Conservation (phyloP, 2,888 invertebrate genomes). For the Matsumyia berberina region DNA sequence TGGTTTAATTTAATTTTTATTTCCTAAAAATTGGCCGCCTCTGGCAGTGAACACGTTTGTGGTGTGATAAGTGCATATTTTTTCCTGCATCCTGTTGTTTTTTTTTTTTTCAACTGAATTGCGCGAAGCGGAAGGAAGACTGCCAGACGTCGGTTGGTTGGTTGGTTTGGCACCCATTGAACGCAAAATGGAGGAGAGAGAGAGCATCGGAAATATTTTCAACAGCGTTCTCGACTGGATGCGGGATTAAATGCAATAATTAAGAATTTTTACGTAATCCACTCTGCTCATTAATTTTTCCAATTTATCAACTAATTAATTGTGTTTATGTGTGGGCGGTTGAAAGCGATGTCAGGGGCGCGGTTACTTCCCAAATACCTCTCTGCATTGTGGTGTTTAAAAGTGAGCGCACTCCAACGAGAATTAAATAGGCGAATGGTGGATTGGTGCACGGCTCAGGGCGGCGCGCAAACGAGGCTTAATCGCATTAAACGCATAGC, state of each 20-base stretch:
- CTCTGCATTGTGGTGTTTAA: constrained; percentile 2
- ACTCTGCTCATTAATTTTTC: constrained; percentile 71
- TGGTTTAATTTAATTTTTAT: constrained; percentile 76
- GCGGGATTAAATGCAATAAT: constrained; percentile 55
- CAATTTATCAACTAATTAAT: constrained; percentile 73
- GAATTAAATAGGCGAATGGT: constrained; percentile 32
- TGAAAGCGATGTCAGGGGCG: not conserved
- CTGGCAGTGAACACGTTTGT: constrained; percentile 57
- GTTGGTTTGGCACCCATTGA: constrained; percentile 16
- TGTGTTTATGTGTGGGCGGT: constrained; percentile 31
- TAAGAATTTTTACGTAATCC: constrained; percentile 69
- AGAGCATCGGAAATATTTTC: not conserved
- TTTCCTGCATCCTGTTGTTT: constrained; percentile 12
- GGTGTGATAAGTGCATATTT: constrained; percentile 46
- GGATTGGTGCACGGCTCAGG: not conserved
- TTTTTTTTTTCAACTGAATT: constrained; percentile 41
- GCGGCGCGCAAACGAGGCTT: constrained; percentile 37
- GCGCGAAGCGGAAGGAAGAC: constrained; percentile 68
- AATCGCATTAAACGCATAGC: constrained; percentile 62
- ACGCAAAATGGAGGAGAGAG: not conserved
- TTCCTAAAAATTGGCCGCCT: constrained; percentile 72
- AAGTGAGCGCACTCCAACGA: constrained; percentile 5
- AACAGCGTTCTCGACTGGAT: constrained; percentile 8
- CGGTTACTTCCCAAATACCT: not conserved
- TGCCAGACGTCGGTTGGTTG: constrained; percentile 66